Evolutionary conservation across 2,888 invertebrate genomes (phyloP).

Genomic region (Eupelmus urozonus): DNA sequence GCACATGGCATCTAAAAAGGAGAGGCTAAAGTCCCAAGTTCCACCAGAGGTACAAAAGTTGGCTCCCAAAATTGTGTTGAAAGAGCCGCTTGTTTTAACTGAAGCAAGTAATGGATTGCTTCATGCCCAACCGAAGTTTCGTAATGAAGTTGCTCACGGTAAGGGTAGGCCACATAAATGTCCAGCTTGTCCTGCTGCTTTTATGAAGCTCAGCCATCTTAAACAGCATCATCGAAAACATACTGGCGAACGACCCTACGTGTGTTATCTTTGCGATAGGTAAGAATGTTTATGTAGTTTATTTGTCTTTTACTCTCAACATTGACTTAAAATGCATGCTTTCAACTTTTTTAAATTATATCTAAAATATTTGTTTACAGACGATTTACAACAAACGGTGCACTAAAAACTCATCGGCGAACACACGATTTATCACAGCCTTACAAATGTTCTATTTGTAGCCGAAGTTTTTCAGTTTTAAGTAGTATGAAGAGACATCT

Average conservation of each 20-base stretch:
- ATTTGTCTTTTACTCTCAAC: no score
- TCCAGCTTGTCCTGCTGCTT: slow-evolving; percentile 76
- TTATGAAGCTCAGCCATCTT: slow-evolving; percentile 81
- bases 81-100: slow-evolving; percentile 80
- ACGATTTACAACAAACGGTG: slow-evolving; percentile 79
- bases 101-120: slow-evolving; percentile 74
- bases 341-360: slow-evolving; percentile 12
- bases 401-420: slow-evolving; percentile 80
- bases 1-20: not conserved
- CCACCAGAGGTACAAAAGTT: slow-evolving; percentile 68
- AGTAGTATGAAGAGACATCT: slow-evolving; percentile 76
- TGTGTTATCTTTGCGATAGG: slow-evolving; percentile 76
- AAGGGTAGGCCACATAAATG: slow-evolving; percentile 78
- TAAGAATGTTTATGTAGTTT: slow-evolving; percentile 39
- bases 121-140: slow-evolving; percentile 69
- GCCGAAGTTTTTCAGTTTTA: slow-evolving; percentile 75
- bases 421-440: slow-evolving; percentile 79
- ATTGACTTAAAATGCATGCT: not conserved
- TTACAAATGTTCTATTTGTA: slow-evolving; percentile 79
- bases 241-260: slow-evolving; percentile 75
- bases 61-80: slow-evolving; percentile 77
- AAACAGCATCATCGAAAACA: slow-evolving; percentile 78
- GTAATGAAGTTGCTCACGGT: slow-evolving; percentile 68
- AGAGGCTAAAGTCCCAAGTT: slow-evolving; percentile 62
- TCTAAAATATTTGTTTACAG: slow-evolving; percentile 65